These are phyloP conservation scores for Sebastes iracundus DNA, from an alignment of 2,797 vertebrate species.

Conservation along the genomic window DNA sequence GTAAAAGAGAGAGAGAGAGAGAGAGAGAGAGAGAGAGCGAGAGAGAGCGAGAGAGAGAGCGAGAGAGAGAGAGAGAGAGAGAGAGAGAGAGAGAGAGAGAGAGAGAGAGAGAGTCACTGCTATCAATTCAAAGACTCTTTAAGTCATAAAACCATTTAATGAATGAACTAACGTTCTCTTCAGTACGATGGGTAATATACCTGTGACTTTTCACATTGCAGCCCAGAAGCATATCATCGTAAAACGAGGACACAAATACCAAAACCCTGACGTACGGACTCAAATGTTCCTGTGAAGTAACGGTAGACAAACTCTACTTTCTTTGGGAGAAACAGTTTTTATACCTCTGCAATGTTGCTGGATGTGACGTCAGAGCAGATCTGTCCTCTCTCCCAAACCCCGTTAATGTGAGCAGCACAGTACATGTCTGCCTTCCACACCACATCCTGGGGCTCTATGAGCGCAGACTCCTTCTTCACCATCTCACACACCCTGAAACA, in stretches of 20 bases:
- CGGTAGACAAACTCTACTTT: neutral
- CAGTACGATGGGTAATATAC: neutral
- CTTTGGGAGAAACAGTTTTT: neutral
- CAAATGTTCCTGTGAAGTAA: too few species aligned
- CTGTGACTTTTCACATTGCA: neutral
- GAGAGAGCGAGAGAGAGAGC: too few species aligned
- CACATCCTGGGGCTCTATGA: slow-evolving; percentile 68
- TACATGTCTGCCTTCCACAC: slow-evolving; percentile 85
- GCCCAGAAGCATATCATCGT: too few species aligned
- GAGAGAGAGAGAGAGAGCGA: too few species aligned
- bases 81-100: neutral
- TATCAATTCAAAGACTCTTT: neutral
- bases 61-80: too few species aligned
- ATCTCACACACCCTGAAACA: slow-evolving; percentile 84
- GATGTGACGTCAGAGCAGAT: slow-evolving; percentile 78
- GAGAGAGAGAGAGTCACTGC: neutral
- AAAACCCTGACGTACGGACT: neutral
- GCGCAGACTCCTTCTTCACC: slow-evolving; percentile 80
- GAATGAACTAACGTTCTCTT: neutral
- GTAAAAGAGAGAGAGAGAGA: neutral
- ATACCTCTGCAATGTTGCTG: slow-evolving; percentile 84
- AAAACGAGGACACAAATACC: neutral
- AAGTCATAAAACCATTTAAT: neutral
- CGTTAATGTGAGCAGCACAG: slow-evolving; percentile 84
- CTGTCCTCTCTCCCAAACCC: slow-evolving; percentile 88